These are phyloP conservation scores for Cirrhinus mrigala DNA, from an alignment of 2,797 vertebrate genomes.

Conservation along the genomic window DNA sequence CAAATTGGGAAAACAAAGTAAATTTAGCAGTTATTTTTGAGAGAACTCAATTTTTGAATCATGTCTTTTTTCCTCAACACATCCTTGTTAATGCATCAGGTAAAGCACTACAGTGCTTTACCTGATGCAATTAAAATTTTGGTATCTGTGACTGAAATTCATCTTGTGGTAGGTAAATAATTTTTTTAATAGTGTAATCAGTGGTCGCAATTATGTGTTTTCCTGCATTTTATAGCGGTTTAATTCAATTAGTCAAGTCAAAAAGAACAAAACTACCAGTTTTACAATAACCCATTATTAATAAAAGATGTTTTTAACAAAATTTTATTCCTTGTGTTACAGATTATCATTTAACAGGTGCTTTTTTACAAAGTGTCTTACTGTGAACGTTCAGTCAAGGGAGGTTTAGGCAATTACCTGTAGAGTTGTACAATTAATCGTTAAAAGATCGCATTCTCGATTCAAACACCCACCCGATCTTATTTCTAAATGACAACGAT, in stretches of 20 bases:
- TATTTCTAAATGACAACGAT: too few relatives aligned
- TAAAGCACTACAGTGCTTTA: too few relatives aligned
- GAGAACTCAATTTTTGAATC: neutral
- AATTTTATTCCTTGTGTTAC: neutral
- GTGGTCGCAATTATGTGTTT: neutral
- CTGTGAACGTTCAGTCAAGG: neutral
- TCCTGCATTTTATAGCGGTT: neutral
- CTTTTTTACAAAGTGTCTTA: neutral
- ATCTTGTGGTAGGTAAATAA: neutral
- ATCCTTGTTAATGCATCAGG: neutral
- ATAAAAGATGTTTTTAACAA: neutral
- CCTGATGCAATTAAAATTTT: neutral
- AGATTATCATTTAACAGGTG: neutral
- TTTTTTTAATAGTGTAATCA: neutral
- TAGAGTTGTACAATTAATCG: too few relatives aligned
- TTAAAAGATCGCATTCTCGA: too few relatives aligned
- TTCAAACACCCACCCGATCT: too few relatives aligned
- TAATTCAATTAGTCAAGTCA: neutral
- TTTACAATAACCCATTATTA: neutral
- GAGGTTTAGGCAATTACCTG: neutral
- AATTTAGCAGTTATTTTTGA: neutral
- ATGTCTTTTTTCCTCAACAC: neutral
- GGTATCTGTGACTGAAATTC: neutral
- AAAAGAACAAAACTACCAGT: neutral
- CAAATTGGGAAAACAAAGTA: neutral